Conservation (phyloP, 1,140 invertebrate genomes). For the Calliopsis andreniformis region DNA sequence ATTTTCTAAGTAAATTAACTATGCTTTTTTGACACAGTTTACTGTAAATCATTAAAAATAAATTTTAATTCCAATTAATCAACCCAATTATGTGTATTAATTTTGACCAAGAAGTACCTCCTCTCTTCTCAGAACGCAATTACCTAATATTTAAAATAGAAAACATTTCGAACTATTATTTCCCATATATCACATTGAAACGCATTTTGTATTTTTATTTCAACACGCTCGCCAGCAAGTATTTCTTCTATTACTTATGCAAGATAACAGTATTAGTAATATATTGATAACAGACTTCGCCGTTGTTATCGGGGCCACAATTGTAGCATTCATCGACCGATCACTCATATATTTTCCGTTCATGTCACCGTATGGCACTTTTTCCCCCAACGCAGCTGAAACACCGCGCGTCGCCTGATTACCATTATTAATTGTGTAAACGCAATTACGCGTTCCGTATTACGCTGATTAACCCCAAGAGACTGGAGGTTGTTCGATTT, state of each 20-base stretch:
- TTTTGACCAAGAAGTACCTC: no score
- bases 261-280: slow-evolving; percentile 33
- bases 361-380: rapidly evolving
- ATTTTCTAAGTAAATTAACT: no score
- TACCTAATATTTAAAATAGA: no score
- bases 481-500: slow-evolving; percentile 9
- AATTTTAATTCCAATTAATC: no score
- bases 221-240: background rate
- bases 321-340: background rate
- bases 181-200: no score
- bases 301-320: slow-evolving; percentile 14
- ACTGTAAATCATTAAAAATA: no score
- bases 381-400: background rate
- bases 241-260: slow-evolving; percentile 28
- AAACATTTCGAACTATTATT: no score
- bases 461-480: slow-evolving; percentile 13
- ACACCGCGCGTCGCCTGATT: background rate
- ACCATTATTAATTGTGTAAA: slow-evolving; percentile 33
- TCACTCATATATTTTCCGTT: background rate
- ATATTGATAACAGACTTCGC: slow-evolving; percentile 21
- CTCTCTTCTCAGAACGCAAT: no score
- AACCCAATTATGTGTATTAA: no score
- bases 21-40: no score
- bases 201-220: background rate
- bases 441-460: slow-evolving; percentile 5